Conservation (phyloP, 1,140 invertebrate genomes). For the Gyrodactylus bullatarudis region DNA sequence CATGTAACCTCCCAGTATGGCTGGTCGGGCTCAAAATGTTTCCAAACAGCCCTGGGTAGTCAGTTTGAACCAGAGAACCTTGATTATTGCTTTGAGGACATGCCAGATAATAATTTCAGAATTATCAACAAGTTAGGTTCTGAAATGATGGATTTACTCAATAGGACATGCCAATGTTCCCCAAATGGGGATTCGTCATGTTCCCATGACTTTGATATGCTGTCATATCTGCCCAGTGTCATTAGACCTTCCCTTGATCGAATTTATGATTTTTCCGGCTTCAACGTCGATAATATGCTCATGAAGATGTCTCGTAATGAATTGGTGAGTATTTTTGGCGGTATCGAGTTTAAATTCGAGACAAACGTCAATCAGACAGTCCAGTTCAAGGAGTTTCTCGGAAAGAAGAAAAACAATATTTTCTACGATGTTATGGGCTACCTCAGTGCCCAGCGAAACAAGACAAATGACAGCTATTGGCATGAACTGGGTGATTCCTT, state of each 20-base stretch:
- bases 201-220: neutral
- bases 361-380: neutral
- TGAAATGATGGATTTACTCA: too few relatives aligned
- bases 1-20: neutral
- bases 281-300: neutral
- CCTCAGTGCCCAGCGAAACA: neutral
- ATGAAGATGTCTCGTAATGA: neutral
- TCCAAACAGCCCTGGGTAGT: neutral
- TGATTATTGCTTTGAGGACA: neutral
- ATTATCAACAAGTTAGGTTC: too few relatives aligned
- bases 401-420: neutral
- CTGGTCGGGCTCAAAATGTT: neutral
- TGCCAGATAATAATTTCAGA: neutral
- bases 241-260: neutral
- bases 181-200: neutral
- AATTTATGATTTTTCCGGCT: neutral
- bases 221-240: neutral
- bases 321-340: neutral
- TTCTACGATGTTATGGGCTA: neutral
- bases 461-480: neutral
- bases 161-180: neutral
- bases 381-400: neutral
- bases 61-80: neutral
- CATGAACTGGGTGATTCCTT: neutral
- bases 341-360: neutral